Evolutionary conservation across 2,113 vertebrate genomes (phyloP).

Genomic region (Picathartes gymnocephalus): DNA sequence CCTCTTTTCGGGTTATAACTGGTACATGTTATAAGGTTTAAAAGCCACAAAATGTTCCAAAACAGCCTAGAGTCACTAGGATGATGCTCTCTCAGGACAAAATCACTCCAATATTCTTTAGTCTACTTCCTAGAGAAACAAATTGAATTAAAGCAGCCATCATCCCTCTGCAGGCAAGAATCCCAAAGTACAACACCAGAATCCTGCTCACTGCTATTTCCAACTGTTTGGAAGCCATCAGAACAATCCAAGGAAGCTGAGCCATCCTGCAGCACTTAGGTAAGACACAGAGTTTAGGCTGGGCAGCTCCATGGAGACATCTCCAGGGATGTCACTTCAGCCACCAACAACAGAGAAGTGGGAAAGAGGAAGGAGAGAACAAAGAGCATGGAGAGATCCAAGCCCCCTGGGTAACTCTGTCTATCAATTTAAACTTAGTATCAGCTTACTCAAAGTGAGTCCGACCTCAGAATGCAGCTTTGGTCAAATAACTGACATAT

Average conservation of each 20-base stretch:
- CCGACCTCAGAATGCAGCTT: not conserved
- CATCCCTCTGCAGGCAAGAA: not conserved
- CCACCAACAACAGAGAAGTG: not conserved
- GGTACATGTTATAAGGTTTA: conserved; percentile 21
- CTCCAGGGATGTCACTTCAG: not conserved
- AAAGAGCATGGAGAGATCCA: not conserved
- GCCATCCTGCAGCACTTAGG: not conserved
- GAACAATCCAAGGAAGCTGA: not conserved
- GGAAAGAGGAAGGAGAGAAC: not conserved
- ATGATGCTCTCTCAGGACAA: not conserved
- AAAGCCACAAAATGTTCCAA: conserved; percentile 60
- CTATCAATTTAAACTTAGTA: not conserved
- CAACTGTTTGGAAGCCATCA: not conserved
- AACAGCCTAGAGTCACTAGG: conserved; percentile 24
- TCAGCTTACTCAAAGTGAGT: not conserved
- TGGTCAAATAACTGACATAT: not conserved
- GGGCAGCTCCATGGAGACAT: not conserved
- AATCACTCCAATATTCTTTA: conserved; percentile 1
- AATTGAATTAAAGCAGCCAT: not conserved
- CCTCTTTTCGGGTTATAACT: conserved; percentile 30
- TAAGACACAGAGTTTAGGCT: not conserved
- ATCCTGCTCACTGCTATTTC: not conserved
- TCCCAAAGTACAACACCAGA: not conserved
- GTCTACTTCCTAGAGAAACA: conserved; percentile 21
- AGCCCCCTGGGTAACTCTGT: not conserved